Percentiles rank a stretch among this genome's conserved stretches.
Conservation (phyloP, 2,113 vertebrate species). For the Papio anubis region DNA sequence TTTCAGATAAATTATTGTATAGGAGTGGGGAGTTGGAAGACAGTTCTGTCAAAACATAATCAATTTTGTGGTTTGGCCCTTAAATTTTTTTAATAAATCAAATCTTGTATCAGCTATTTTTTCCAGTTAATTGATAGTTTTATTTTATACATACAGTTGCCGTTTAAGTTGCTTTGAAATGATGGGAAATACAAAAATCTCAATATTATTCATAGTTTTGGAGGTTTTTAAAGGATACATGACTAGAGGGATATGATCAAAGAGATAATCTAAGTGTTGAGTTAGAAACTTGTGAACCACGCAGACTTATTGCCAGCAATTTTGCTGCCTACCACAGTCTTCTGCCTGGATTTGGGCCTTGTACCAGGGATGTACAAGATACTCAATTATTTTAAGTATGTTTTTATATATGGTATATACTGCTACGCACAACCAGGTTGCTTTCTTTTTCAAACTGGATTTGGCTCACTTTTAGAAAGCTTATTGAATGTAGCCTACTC, state of each 20-base stretch:
- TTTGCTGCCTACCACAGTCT: not conserved
- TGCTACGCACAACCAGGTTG: not conserved
- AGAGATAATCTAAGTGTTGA: not conserved
- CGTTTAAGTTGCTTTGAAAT: slow-evolving; percentile 27
- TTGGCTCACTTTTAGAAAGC: not conserved
- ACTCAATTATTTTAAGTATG: not conserved
- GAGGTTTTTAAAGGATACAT: not conserved
- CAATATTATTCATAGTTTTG: not conserved
- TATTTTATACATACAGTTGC: not conserved
- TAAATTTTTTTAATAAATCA: not conserved
- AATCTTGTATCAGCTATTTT: not conserved
- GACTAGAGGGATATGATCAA: not conserved
- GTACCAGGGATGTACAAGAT: not conserved
- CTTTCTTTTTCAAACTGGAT: not conserved
- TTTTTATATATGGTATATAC: not conserved
- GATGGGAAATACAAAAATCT: not conserved
- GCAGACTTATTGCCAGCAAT: not conserved
- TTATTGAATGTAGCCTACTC: not conserved
- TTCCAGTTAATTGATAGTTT: slow-evolving; percentile 28
- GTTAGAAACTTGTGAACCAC: not conserved
- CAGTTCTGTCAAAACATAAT: not conserved
- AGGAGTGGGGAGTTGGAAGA: not conserved
- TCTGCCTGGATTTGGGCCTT: not conserved
- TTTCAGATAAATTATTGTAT: not conserved
- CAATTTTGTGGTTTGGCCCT: not conserved